Percentiles rank a stretch among this genome's conserved stretches.
These are phyloP conservation scores for Cacatua alba DNA, from an alignment of 2,113 vertebrate species.

Conservation along the genomic window DNA sequence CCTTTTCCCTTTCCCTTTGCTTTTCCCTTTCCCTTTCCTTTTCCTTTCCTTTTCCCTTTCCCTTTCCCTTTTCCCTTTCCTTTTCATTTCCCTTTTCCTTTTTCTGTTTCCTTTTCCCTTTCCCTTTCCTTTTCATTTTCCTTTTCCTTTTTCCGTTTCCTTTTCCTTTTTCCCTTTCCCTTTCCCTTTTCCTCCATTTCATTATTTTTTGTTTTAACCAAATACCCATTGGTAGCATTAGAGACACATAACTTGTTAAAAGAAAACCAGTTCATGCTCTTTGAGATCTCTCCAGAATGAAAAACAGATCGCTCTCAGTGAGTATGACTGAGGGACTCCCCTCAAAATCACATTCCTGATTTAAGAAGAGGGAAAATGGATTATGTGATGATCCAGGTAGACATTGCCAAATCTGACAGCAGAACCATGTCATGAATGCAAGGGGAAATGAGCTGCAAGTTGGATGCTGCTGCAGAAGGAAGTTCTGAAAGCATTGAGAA, in stretches of 20 bases:
- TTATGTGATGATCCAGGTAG: background rate
- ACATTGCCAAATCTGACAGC: background rate
- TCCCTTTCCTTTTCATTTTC: background rate
- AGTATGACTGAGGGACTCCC: background rate
- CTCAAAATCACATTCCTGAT: background rate
- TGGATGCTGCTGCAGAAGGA: background rate
- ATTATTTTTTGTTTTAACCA: background rate
- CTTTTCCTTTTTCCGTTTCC: no score
- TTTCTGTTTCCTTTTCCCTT: no score
- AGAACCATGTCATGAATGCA: background rate
- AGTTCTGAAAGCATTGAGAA: background rate
- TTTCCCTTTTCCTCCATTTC: background rate
- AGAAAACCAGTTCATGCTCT: background rate
- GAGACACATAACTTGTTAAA: background rate
- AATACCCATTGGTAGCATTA: background rate
- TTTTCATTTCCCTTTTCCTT: no score
- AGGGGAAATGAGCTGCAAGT: fast-evolving
- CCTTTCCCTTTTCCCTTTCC: no score
- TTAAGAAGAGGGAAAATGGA: background rate
- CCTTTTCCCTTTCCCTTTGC: no score
- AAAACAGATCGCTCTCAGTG: background rate
- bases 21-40: no score
- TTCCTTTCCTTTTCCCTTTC: no score
- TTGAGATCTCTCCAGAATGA: background rate
- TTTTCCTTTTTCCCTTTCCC: no score